These are phyloP conservation scores for Anabacerthia variegaticeps DNA, from an alignment of 2,797 vertebrate species.

Conservation along the genomic window DNA sequence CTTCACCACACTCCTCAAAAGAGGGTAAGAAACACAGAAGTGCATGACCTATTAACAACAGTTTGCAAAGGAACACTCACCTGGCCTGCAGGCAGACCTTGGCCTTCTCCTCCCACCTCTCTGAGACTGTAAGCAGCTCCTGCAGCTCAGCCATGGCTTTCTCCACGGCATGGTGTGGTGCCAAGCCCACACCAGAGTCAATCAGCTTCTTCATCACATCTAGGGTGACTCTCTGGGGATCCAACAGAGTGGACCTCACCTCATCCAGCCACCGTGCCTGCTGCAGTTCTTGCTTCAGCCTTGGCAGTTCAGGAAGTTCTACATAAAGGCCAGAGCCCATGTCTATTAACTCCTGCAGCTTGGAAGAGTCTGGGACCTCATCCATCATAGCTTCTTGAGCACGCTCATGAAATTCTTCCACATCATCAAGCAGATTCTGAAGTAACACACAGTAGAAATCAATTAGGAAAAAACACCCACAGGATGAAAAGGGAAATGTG, in stretches of 20 bases:
- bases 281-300: conserved; percentile 93
- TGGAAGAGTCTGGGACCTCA: conserved; percentile 92
- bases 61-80: conserved; percentile 72
- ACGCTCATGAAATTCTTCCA: conserved; percentile 96
- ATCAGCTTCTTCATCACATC: conserved; percentile 98
- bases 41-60: neutral
- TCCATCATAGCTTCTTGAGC: conserved; percentile 92
- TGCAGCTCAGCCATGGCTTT: conserved; percentile 98
- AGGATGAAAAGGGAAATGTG: neutral
- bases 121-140: conserved; percentile 94
- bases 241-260: conserved; percentile 90
- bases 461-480: neutral
- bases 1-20: neutral
- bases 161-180: conserved; percentile 96
- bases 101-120: conserved; percentile 98
- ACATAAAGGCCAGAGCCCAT: conserved; percentile 94
- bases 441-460: neutral
- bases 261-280: conserved; percentile 98
- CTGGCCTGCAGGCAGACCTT: conserved; percentile 93
- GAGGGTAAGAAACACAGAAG: neutral
- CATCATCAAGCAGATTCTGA: conserved; percentile 95
- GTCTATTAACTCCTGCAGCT: conserved; percentile 92
- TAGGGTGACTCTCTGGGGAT: conserved; percentile 92
- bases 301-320: conserved; percentile 92
- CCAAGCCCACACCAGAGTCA: conserved; percentile 94